Conservation (phyloP, 1,140 invertebrate genomes). For the Drosophila lacertosa region DNA sequence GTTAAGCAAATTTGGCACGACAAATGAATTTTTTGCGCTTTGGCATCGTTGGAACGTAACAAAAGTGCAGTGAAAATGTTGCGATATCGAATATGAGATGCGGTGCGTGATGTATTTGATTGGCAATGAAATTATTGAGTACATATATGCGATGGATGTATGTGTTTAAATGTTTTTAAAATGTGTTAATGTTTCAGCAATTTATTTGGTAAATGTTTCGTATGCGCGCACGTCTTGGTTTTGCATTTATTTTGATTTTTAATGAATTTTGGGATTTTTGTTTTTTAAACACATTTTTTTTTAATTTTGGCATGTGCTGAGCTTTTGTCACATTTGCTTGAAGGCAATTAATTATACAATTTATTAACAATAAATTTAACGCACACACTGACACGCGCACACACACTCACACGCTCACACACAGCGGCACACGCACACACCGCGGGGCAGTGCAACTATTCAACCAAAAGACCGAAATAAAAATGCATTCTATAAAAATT, state of each 20-base stretch:
- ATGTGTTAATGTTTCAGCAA: slow-evolving; percentile 1
- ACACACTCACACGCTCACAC: slow-evolving; percentile 29
- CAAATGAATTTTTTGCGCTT: slow-evolving; percentile 57
- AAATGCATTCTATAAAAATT: slow-evolving; percentile 82
- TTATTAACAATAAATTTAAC: slow-evolving; percentile 50
- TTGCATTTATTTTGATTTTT: not conserved
- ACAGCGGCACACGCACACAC: slow-evolving; percentile 51
- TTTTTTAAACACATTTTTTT: slow-evolving; percentile 10
- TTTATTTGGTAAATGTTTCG: slow-evolving; percentile 1
- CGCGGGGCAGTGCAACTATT: slow-evolving; percentile 75
- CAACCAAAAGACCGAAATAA: slow-evolving; percentile 81
- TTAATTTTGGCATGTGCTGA: slow-evolving; percentile 5
- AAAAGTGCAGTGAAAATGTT: slow-evolving; percentile 45
- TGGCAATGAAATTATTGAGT: slow-evolving; percentile 30
- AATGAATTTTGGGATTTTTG: slow-evolving; percentile 1
- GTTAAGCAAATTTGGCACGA: slow-evolving; percentile 54
- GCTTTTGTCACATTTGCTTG: slow-evolving; percentile 23
- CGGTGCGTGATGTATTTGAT: slow-evolving; percentile 44
- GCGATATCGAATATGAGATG: slow-evolving; percentile 61
- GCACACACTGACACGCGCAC: slow-evolving; percentile 9
- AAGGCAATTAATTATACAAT: slow-evolving; percentile 32
- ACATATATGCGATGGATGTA: not conserved
- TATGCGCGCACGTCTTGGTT: not conserved
- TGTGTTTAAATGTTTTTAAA: slow-evolving; percentile 1
- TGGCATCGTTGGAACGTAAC: slow-evolving; percentile 33